Percentiles rank a stretch among this genome's conserved stretches.
phyloP scores from a whole-genome alignment of 2,113 vertebrate genomes.

The Eptesicus fuscus region DNA sequence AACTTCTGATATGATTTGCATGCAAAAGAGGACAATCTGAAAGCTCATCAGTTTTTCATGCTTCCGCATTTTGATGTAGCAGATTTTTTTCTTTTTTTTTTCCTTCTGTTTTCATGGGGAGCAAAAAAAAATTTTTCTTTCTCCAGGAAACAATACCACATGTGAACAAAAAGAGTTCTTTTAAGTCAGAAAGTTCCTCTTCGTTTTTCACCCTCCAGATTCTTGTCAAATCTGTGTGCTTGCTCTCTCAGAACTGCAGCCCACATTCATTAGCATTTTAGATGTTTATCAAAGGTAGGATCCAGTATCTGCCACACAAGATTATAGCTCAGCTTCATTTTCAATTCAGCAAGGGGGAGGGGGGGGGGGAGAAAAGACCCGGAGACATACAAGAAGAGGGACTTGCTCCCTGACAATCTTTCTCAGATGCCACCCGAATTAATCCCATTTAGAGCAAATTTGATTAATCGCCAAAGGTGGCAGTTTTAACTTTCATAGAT shows the following conservation, averaged over 20 bases:
- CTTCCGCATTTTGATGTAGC: constrained; percentile 89
- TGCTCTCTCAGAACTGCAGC: constrained; percentile 80
- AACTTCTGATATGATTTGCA: constrained; percentile 99
- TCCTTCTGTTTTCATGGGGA: constrained; percentile 78
- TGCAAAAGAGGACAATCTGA: constrained; percentile 99
- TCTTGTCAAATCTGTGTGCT: constrained; percentile 83
- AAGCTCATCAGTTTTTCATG: constrained; percentile 97
- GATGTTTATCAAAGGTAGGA: constrained; percentile 88
- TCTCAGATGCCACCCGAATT: constrained; percentile 81
- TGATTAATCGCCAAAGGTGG: constrained; percentile 82
- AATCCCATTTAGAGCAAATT: constrained; percentile 85
- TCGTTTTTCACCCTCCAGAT: constrained; percentile 82
- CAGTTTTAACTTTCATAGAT: constrained; percentile 77
- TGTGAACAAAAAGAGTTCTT: constrained; percentile 81
- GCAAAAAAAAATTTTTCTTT: constrained; percentile 66
- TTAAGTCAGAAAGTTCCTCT: constrained; percentile 82
- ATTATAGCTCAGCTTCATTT: constrained; percentile 86
- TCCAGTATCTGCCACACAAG: constrained; percentile 83
- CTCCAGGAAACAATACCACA: constrained; percentile 81
- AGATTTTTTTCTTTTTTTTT: constrained; percentile 82
- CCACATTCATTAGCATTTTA: constrained; percentile 87
- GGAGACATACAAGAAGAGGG: constrained; percentile 80
- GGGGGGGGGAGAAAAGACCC: constrained; percentile 67
- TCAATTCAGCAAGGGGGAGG: constrained; percentile 79
- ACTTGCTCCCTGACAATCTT: constrained; percentile 78